phyloP scores from a whole-genome alignment of 2,797 vertebrate genomes.

The Neomorphus geoffroyi region DNA sequence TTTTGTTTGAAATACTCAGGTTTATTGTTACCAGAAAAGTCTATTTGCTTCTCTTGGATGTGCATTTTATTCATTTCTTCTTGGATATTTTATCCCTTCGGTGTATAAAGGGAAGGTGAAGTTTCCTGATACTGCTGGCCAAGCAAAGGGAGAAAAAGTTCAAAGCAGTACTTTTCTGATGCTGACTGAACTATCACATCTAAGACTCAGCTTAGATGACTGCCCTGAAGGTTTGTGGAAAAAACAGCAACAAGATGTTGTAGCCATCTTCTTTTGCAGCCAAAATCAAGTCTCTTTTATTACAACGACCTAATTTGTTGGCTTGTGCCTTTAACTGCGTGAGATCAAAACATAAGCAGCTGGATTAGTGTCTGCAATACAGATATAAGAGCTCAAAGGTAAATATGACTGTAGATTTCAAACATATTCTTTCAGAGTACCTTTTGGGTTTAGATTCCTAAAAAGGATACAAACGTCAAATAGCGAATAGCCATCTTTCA shows the following conservation, averaged over 20 bases:
- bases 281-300: background rate
- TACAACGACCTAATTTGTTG: background rate
- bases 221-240: background rate
- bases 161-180: background rate
- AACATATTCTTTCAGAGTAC: background rate
- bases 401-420: background rate
- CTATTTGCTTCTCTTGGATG: conserved; percentile 29
- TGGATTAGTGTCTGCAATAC: background rate
- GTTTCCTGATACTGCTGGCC: background rate
- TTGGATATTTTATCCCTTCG: background rate
- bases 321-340: background rate
- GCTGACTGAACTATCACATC: background rate
- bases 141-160: background rate
- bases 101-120: background rate
- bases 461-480: background rate
- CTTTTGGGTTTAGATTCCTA: background rate
- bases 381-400: background rate
- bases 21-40: conserved; percentile 39
- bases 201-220: background rate
- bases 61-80: conserved; percentile 5
- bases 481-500: background rate
- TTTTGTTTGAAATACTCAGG: background rate
- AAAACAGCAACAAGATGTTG: background rate
- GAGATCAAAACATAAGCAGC: background rate
- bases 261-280: background rate